A percentile compares a stretch with the other conserved stretches of the same genome.
These are phyloP conservation scores for Rachycentron canadum DNA, from an alignment of 2,797 vertebrate genomes.

Conservation along the genomic window DNA sequence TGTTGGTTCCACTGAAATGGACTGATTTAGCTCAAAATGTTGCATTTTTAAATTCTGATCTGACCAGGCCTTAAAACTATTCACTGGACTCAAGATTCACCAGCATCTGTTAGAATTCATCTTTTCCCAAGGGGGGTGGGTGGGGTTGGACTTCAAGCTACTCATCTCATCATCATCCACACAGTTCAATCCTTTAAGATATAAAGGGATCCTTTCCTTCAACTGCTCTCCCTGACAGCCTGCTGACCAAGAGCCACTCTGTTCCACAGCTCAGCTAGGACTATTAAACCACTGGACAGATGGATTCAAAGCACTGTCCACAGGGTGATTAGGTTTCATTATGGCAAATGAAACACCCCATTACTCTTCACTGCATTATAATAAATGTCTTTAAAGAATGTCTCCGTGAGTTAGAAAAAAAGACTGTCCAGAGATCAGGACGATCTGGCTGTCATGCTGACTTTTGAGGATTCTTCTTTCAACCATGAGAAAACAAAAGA, in stretches of 20 bases:
- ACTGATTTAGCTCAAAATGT: background rate
- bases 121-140: slow-evolving; percentile 16
- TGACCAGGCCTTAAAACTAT: background rate
- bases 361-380: slow-evolving; percentile 76
- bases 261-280: slow-evolving; percentile 56
- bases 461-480: slow-evolving; percentile 54
- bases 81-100: slow-evolving; percentile 16
- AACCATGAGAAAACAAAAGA: slow-evolving; percentile 16
- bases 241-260: slow-evolving; percentile 45
- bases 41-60: background rate
- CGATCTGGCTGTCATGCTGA: slow-evolving; percentile 43
- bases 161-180: slow-evolving; percentile 51
- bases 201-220: slow-evolving; percentile 51
- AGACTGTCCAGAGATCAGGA: slow-evolving; percentile 49
- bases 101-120: slow-evolving; percentile 47
- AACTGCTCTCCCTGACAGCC: slow-evolving; percentile 49
- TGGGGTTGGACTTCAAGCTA: slow-evolving; percentile 20
- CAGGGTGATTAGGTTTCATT: slow-evolving; percentile 79
- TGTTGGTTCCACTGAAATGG: background rate
- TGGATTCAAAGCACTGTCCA: slow-evolving; percentile 76
- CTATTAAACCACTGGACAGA: slow-evolving; percentile 77
- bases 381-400: slow-evolving; percentile 78
- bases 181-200: slow-evolving; percentile 51
- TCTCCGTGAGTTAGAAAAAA: slow-evolving; percentile 34
- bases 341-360: slow-evolving; percentile 82